Base-by-base conservation (phyloP, 2,797 vertebrate species). In the Oreochromis grahami region DNA sequence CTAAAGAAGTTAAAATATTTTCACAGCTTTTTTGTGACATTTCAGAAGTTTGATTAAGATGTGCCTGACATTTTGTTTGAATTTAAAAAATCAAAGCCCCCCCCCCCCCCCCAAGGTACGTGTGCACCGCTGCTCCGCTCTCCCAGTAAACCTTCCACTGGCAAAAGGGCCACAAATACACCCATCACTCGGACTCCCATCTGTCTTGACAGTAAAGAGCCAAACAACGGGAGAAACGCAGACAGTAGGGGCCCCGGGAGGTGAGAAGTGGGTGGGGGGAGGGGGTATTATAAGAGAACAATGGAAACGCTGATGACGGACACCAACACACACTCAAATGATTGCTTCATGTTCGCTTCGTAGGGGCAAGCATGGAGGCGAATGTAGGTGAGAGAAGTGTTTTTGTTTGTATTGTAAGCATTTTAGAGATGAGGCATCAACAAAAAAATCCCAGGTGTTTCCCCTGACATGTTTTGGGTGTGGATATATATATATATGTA, bases 401-500 rank as follows among this genome's bases (percentile, higher is more conserved):
- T 91, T 89, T 90, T 91, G 91, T 96, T 95, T 96, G 95, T 96
- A 91, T 94, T 96, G 95, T 96, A 96, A 96, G 94, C 96, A 96
- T 88, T 89, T 88, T 87, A 87, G 90, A 93, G 94, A 90, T 78
- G 88, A 87, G 91, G 80, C 91, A 90, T 94, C 94, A 95, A 96
- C 95, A 94, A 79, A 94, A 89, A 91, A 92, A 93, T 86, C 11
- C 88, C 95, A 95, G 95, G 95, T 96, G 96, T 93, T 94, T 92
- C 80, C 83, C 82, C 84, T 80, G 87, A 87, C 80, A 83, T 95
- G 94, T 95, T 95, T 93, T 90, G 92, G 90, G 93, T 95, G 87
- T 89, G 89, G 82, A 92, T 89, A 91, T 92, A 86, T 14, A 55
- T 52, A 55, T 52, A 3, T 50, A 7, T 45, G 1, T 45, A 0